These are phyloP conservation scores for Thereva nobilitata DNA, from an alignment of 2,888 invertebrate genomes.

Conservation along the genomic window DNA sequence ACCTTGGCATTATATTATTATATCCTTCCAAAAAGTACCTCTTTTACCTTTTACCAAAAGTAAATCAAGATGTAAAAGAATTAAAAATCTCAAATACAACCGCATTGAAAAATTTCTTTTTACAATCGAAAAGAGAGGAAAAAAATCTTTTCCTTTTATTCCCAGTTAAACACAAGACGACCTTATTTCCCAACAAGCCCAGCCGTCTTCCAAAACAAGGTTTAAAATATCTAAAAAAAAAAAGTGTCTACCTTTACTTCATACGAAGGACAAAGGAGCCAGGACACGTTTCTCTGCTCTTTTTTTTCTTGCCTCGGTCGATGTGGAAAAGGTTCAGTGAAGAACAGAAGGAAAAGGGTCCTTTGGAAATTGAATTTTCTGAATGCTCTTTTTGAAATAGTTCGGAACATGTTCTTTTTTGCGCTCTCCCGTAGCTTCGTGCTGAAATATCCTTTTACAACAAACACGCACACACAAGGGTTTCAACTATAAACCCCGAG, in stretches of 20 bases:
- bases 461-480: conserved; percentile 26
- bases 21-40: conserved; percentile 16
- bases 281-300: conserved; percentile 10
- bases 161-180: conserved; percentile 18
- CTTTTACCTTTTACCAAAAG: neutral
- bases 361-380: conserved; percentile 32
- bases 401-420: conserved; percentile 10
- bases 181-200: neutral
- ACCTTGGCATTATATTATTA: conserved; percentile 1
- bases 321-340: neutral
- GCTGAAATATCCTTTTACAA: conserved; percentile 35
- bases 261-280: conserved; percentile 16
- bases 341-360: conserved; percentile 14
- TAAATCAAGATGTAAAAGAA: too few species aligned
- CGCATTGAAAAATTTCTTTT: conserved; percentile 26
- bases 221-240: conserved; percentile 14
- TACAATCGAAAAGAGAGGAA: neutral
- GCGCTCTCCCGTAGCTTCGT: conserved; percentile 11
- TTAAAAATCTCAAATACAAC: neutral
- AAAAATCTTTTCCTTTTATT: conserved; percentile 11
- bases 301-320: neutral
- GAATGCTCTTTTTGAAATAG: conserved; percentile 33
- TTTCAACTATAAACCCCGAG: conserved; percentile 3
- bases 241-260: conserved; percentile 11
- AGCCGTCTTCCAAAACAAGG: conserved; percentile 10